Evolutionary conservation across 64 coral and sea anemone genomes (phyloP).

Genomic region (Acropora yongei): DNA sequence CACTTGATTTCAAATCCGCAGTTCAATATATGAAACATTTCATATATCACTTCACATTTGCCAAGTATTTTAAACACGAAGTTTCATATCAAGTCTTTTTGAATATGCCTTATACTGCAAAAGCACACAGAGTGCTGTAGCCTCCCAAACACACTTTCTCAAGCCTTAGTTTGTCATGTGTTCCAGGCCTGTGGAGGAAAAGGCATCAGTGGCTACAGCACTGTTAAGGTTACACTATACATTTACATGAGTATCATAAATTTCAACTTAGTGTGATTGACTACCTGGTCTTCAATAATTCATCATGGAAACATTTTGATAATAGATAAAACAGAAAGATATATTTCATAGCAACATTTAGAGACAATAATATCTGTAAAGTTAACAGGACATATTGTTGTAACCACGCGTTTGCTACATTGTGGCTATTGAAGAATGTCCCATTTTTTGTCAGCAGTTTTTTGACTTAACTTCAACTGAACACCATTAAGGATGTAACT

Average conservation of each 20-base stretch:
- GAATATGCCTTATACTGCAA: constrained; percentile 35
- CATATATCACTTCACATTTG: too few relatives aligned
- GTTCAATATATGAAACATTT: too few relatives aligned
- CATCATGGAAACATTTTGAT: constrained; percentile 21
- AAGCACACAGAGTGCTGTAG: constrained; percentile 30
- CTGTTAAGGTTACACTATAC: constrained; percentile 38
- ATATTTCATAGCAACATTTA: constrained; percentile 12
- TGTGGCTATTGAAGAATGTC: constrained; percentile 36
- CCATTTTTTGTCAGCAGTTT: constrained; percentile 24
- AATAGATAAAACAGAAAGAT: constrained; percentile 29
- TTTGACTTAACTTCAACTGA: neutral
- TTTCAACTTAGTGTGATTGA: constrained; percentile 42
- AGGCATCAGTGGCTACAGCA: constrained; percentile 30
- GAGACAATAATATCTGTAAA: constrained; percentile 13
- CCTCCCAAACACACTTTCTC: constrained; percentile 33
- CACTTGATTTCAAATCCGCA: too few relatives aligned
- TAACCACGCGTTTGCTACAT: constrained; percentile 5
- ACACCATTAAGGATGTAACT: constrained; percentile 29
- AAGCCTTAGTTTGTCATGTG: constrained; percentile 8
- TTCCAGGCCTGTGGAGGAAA: constrained; percentile 34
- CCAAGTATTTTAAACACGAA: constrained; percentile 31
- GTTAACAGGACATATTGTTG: neutral
- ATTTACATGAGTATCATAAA: constrained; percentile 36
- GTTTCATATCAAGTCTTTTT: constrained; percentile 15
- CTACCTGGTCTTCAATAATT: constrained; percentile 43